These are phyloP conservation scores for Dexiosoma caninum DNA, from an alignment of 2,888 invertebrate species.

Conservation along the genomic window DNA sequence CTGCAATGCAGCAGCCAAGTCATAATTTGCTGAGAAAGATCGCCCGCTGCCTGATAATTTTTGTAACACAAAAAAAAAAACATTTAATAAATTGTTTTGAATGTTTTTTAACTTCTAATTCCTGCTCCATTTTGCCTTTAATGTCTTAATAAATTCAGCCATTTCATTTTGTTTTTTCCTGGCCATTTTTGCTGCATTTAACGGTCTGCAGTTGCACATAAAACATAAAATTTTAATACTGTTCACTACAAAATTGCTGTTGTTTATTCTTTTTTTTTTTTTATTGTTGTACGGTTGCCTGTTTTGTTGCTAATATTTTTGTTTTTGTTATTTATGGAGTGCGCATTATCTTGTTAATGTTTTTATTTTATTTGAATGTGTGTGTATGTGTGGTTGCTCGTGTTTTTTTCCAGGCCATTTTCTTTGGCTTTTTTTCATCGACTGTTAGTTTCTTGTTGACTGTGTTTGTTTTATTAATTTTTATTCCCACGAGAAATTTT, in stretches of 20 bases:
- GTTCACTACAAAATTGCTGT: not conserved
- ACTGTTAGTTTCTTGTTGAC: no score
- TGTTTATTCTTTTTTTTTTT: not conserved
- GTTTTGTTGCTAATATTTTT: slow-evolving; percentile 8
- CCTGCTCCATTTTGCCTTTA: not conserved
- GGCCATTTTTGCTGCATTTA: slow-evolving; percentile 15
- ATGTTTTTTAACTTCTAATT: slow-evolving; percentile 27
- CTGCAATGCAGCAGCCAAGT: not conserved
- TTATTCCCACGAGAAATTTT: not conserved
- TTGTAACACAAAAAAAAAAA: not conserved
- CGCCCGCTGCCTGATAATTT: slow-evolving; percentile 21
- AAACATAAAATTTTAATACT: slow-evolving; percentile 15
- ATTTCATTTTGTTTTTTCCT: not conserved
- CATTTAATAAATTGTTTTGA: slow-evolving; percentile 30
- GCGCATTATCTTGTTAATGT: slow-evolving; percentile 57
- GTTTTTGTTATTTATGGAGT: slow-evolving; percentile 55
- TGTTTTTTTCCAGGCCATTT: no score
- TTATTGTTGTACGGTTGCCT: not conserved
- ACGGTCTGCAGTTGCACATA: slow-evolving; percentile 20
- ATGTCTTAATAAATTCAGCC: not conserved
- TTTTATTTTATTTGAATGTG: not conserved
- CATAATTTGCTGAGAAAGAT: slow-evolving; percentile 45
- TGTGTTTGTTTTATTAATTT: no score
- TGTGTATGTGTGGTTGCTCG: no score
- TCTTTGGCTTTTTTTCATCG: no score